Evolutionary conservation across 2,113 vertebrate genomes (phyloP), one percentile per base, ranked within the genome.

Genomic region (Bombycilla garrulus): DNA sequence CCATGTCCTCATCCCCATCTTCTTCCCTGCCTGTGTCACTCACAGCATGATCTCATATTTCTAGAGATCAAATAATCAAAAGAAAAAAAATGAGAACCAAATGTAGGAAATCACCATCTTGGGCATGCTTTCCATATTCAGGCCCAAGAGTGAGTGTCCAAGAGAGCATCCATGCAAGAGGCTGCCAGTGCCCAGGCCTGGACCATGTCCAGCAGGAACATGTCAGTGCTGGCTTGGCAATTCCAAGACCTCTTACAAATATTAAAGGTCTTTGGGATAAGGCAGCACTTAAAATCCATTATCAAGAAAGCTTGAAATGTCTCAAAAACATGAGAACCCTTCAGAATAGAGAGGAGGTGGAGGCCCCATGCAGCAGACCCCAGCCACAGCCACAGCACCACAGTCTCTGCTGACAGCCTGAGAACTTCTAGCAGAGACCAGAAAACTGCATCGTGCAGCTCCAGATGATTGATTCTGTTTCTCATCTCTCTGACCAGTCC

Each of bases 1-100:
- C 8, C 0, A 0, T 5, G 5, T 21, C 36, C 20, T 67, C 66
- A 72, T 33, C 33, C 57, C 25, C 11, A 3, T 5, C n/a, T 29
- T 38, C 11, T 64, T 42, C 44, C 66, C 60, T 42, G 38, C n/a
- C 65, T 31, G 7, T 67, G 10, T 33, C 6, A 3, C 26, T 70
- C 74, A 51, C 8, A 69, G 24, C 12, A 47, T 5, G 8, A 48
- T 16, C 33, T 47, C 31, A 0, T n/a, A 17, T 35, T 57, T 57
- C 50, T 25, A 54, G 22, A 70, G n/a, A 87, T 76, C 47, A 78
- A 29, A n/a, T 62, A 87, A 50, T 4, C 12, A 21, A 38, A 45
- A 79, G 19, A 45, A 74, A 84, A 84, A 67, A 33, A 1, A 25
- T 2, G 23, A 89, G 36, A 66, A 53, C 15, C 8, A 60, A 9